Evolutionary conservation across 2,113 vertebrate genomes (phyloP), one percentile per base, ranked within the genome.

Genomic region (Fregetta grallaria): DNA sequence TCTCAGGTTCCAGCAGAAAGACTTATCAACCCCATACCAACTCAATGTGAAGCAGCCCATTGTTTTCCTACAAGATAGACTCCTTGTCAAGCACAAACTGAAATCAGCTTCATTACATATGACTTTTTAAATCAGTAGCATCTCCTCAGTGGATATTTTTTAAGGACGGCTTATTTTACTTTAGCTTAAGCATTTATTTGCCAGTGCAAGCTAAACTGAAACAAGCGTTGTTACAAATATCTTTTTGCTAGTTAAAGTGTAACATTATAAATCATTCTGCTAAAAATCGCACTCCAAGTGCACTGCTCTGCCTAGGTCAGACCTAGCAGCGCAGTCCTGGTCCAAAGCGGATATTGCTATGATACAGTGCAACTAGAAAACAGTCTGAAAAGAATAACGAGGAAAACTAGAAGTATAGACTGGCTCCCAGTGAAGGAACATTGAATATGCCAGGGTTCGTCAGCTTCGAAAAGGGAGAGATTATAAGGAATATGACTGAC

Each of bases 251-350:
- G 13, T 70, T 44, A 15, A 82, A 77, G 36, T 8, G 25, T 13
- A 70, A 58, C 34, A 42, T 78, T 74, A 36, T n/a, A 72, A 76
- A 53, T 22, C 10, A 25, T 4, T 32, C 32, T 23, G 55, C 20
- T 50, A 75, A 55, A 79, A 91, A 66, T 80, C 36, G 56, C 29
- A 40, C 45, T 68, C 40, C 47, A 66, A 42, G 25, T 30, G 15
- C 23, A 22, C 27, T 50, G 74, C 26, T 42, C 58, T 62, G 26
- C 63, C 38, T 47, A 40, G 30, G 30, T 42, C 52, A 85, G 70
- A 63, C 12, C 12, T 47, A n/a, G 5, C 22, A 34, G 29, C 1
- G 1, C 32, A 71, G 62, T 4, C 1, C 0, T 30, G 42, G 13
- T 26, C 36, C 6, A 2, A 80, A 66, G 68, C 0, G 7, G 7